Conservation (phyloP, 2,888 invertebrate species). For the Zonitis immaculata region DNA sequence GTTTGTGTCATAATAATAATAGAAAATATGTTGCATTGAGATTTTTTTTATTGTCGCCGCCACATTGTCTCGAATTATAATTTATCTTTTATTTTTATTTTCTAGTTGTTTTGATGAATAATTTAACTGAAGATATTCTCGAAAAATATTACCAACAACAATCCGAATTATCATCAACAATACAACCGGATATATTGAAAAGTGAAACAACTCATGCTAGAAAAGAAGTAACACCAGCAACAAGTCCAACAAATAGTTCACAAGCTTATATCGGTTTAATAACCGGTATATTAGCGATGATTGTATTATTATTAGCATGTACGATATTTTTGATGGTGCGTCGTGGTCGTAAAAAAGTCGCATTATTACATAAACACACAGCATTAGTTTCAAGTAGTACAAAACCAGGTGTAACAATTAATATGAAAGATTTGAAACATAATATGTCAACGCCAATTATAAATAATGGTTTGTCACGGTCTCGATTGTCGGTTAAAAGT, state of each 20-base stretch:
- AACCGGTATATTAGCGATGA: constrained; percentile 62
- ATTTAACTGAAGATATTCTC: constrained; percentile 57
- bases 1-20: neutral
- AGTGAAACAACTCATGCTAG: constrained; percentile 52
- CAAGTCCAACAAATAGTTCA: constrained; percentile 56
- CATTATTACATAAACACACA: constrained; percentile 60
- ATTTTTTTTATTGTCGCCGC: no score
- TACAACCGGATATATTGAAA: constrained; percentile 39
- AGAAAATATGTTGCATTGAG: neutral
- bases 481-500: constrained; percentile 50
- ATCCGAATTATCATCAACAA: constrained; percentile 44
- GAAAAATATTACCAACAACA: constrained; percentile 61
- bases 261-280: constrained; percentile 60
- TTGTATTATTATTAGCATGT: constrained; percentile 61
- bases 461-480: constrained; percentile 53
- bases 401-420: constrained; percentile 53
- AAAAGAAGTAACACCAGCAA: constrained; percentile 56
- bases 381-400: constrained; percentile 55
- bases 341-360: constrained; percentile 59
- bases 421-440: constrained; percentile 56
- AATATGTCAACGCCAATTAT: constrained; percentile 57
- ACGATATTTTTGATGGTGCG: constrained; percentile 62
- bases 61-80: no score
- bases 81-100: constrained; percentile 22
- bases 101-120: constrained; percentile 55